These are phyloP conservation scores for Melinopterus prodromus DNA, from an alignment of 2,888 invertebrate species.

Conservation along the genomic window DNA sequence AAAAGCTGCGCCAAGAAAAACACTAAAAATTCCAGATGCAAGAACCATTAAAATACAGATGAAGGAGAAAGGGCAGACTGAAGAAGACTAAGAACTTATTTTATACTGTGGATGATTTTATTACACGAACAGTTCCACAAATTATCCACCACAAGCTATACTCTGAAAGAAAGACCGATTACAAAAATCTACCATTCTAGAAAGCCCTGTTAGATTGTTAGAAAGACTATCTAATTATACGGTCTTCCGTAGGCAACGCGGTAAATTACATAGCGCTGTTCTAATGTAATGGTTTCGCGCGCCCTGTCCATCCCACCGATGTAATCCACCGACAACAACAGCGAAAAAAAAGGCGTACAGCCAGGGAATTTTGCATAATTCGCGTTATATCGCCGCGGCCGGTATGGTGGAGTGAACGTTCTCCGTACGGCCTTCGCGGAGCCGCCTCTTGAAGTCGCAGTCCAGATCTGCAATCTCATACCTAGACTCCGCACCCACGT, in stretches of 20 bases:
- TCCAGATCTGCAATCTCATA: constrained; percentile 20
- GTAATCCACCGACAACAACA: constrained; percentile 10
- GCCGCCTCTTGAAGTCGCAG: constrained; percentile 9
- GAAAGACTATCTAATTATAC: constrained; percentile 25
- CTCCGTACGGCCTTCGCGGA: constrained; percentile 31
- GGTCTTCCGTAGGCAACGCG: constrained; percentile 25
- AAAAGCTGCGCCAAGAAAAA: no score
- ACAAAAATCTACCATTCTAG: not conserved
- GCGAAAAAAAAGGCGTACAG: no score
- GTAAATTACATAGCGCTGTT: constrained; percentile 31
- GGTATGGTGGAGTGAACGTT: constrained; percentile 36
- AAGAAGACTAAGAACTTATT: no score
- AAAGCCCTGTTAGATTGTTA: constrained; percentile 5
- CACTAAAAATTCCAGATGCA: no score
- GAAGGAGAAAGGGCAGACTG: no score
- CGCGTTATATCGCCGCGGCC: constrained; percentile 6
- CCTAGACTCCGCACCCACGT: constrained; percentile 19
- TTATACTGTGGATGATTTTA: no score
- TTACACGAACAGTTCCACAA: no score
- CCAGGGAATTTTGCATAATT: not conserved
- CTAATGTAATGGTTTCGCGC: constrained; percentile 37
- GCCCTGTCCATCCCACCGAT: constrained; percentile 37
- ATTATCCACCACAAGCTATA: not conserved
- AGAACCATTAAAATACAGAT: no score
- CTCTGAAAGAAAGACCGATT: not conserved